phyloP scores from a whole-genome alignment of 2,888 invertebrate genomes.

The Thysanoteuthis rhombus region DNA sequence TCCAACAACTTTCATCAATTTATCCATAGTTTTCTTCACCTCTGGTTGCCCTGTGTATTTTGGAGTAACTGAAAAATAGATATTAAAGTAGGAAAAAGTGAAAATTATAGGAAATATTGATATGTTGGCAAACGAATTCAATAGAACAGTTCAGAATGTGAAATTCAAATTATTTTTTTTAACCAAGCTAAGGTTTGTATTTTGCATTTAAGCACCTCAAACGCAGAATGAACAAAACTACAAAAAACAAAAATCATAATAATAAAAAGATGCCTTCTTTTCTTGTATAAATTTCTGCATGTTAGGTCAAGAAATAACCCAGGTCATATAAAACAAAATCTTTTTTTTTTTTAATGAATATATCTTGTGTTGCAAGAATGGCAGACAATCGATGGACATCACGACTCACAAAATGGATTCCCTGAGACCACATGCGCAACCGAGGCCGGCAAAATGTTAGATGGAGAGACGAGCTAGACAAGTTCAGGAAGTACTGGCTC shows the following conservation, averaged over 20 bases:
- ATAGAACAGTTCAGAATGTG: background rate
- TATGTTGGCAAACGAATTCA: no score
- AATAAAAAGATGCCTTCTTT: background rate
- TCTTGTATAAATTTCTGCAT: no score
- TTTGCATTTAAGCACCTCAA: background rate
- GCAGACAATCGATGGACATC: no score
- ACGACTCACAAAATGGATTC: no score
- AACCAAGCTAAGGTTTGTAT: background rate
- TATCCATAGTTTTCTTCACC: background rate
- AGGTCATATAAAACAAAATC: no score
- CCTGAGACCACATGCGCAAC: no score
- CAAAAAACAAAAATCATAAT: background rate
- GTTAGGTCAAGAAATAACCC: no score
- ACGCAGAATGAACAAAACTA: background rate
- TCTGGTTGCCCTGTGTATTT: background rate
- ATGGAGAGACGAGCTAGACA: no score
- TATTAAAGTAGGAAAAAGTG: background rate
- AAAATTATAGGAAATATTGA: background rate
- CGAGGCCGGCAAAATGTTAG: no score
- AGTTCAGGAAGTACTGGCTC: no score
- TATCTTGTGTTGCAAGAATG: no score
- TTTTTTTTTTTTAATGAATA: no score
- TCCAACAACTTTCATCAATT: background rate
- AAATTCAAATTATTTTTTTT: background rate
- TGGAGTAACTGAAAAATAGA: background rate